phyloP scores from a whole-genome alignment of 2,113 vertebrate genomes.

The Anarrhichthys ocellatus region DNA sequence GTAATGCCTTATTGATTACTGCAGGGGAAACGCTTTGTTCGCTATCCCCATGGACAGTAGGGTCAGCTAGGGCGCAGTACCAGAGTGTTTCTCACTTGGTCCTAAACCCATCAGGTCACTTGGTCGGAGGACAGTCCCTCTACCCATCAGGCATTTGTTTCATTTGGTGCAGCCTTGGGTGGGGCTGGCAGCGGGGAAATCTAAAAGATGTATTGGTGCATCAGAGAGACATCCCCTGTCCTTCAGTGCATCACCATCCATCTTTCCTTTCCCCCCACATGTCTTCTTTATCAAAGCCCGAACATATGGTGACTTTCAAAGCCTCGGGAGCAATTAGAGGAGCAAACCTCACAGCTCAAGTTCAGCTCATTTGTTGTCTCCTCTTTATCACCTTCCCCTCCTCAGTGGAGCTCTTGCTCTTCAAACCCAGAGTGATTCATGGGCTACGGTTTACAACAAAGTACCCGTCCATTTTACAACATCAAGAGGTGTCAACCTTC shows the following conservation, averaged over 20 bases:
- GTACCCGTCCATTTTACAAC: conserved; percentile 40
- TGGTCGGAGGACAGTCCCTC: conserved; percentile 1
- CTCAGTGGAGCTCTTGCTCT: conserved; percentile 7
- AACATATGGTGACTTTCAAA: conserved; percentile 33
- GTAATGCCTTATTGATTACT: not conserved
- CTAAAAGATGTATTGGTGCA: conserved; percentile 26
- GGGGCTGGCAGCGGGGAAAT: not conserved
- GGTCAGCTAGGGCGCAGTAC: not conserved
- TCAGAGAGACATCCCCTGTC: conserved; percentile 20
- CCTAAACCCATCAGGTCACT: not conserved
- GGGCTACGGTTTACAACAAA: conserved; percentile 36
- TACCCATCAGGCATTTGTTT: not conserved
- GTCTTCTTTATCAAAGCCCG: not conserved
- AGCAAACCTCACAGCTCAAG: conserved; percentile 16
- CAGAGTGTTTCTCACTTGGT: not conserved
- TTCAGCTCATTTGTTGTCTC: conserved; percentile 38
- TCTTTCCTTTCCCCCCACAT: conserved; percentile 8
- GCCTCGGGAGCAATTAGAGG: conserved; percentile 27
- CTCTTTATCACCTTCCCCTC: conserved; percentile 5
- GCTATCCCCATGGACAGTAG: not conserved
- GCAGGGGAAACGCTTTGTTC: not conserved
- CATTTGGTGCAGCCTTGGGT: conserved; percentile 18
- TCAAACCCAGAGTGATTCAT: conserved; percentile 43
- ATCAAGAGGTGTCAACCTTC: conserved; percentile 53
- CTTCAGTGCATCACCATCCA: conserved; percentile 1